Evolutionary conservation across 2,113 vertebrate genomes (phyloP), one percentile per base, ranked within the genome.

Genomic region (Lophochroa leadbeateri): DNA sequence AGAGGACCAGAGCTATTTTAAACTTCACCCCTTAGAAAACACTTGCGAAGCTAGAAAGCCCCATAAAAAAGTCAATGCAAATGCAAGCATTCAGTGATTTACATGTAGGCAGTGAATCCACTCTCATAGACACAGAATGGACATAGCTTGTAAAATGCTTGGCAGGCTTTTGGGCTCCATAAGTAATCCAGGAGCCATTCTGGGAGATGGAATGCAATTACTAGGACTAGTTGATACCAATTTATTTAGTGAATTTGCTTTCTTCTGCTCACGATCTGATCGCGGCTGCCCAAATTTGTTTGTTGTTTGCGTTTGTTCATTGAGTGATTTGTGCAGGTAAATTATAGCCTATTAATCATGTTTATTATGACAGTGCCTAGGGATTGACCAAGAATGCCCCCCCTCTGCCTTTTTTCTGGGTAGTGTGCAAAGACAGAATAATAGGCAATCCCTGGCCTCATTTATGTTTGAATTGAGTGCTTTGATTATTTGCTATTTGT

Each of bases 401-500:
- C 72, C 61, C 80, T 57, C 92, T 61, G 21, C 65, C 74, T 96
- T 50, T 77, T 95, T 94, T 94, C 92, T 85, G 74, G 65, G 90
- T 94, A 94, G 82, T 65, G 86, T 79, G 83, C 88, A 92, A 93
- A 94, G 82, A 60, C 52, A 76, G 77, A 84, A 93, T 95, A 95
- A 95, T 96, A 95, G 86, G 74, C 94, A 96, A 94, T 96, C 92
- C 57, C 63, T 89, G 65, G 92, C 86, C 70, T 95, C 96, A 92
- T 93, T 97, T 96, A 88, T 92, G 86, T 65, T 81, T 85, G 94
- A 95, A 96, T 91, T 89, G 95, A 94, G 89, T 89, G 94, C 86
- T 95, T 97, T 97, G 95, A 94, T 96, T 95, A 94, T 96, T 96
- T 95, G 94, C 76, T 96, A n/a, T 96, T 96, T 94, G 95, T 95